A percentile compares a stretch with the other conserved stretches of the same genome.
phyloP scores from a whole-genome alignment of 2,113 vertebrate species.

The Myanophis thanlyinensis region DNA sequence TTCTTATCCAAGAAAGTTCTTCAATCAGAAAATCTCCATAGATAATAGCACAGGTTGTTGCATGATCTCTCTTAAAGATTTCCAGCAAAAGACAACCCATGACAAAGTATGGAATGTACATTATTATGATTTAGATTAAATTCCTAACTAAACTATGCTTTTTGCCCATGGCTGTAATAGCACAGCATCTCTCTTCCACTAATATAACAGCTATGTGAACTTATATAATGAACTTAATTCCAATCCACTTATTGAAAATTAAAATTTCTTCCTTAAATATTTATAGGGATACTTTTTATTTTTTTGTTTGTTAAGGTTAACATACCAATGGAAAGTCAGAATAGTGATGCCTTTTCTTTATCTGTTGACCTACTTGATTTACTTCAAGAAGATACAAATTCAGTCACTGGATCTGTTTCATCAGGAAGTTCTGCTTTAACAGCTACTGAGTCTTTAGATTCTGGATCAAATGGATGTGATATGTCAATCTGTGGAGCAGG shows the following conservation, averaged over 20 bases:
- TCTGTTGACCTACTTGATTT: slow-evolving; percentile 86
- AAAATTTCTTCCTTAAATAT: background rate
- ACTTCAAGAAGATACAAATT: slow-evolving; percentile 83
- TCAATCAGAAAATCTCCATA: background rate
- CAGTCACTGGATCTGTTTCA: slow-evolving; percentile 81
- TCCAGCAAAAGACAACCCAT: background rate
- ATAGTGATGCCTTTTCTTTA: slow-evolving; percentile 79
- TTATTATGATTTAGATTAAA: background rate
- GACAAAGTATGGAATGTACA: background rate
- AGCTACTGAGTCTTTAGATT: slow-evolving; percentile 80
- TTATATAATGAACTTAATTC: background rate
- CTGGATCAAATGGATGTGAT: slow-evolving; percentile 77
- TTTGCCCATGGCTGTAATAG: background rate
- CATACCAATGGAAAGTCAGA: slow-evolving; percentile 63
- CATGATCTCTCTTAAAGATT: background rate
- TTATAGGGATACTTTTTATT: background rate
- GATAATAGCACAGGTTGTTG: background rate
- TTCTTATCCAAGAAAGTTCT: background rate
- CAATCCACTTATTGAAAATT: background rate
- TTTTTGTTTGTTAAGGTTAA: slow-evolving; percentile 39
- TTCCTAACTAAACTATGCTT: background rate
- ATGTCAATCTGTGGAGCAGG: slow-evolving; percentile 83
- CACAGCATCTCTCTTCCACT: background rate
- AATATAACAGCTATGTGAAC: background rate
- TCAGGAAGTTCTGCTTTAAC: slow-evolving; percentile 74